Evolutionary conservation across 2,888 invertebrate genomes (phyloP).

Genomic region (Brenthis ino): DNA sequence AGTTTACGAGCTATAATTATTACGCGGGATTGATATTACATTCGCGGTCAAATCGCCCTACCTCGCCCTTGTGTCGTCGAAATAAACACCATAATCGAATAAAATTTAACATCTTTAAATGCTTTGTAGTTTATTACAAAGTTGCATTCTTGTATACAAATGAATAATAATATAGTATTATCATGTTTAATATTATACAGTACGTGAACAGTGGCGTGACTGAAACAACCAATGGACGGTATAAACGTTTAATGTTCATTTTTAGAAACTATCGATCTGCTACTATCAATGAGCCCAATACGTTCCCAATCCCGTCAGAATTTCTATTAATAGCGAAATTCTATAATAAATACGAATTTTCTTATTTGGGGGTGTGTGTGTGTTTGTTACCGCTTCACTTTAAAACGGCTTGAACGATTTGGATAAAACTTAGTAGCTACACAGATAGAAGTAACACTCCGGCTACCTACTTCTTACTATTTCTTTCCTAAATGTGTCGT

Average conservation of each 20-base stretch:
- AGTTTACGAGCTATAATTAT: constrained; percentile 6
- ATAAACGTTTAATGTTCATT: constrained; percentile 10
- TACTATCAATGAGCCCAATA: too few species aligned
- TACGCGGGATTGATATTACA: constrained; percentile 7
- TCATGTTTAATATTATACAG: background rate
- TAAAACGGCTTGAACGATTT: too few species aligned
- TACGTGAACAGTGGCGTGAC: constrained; percentile 14
- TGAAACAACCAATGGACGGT: constrained; percentile 16
- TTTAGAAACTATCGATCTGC: background rate
- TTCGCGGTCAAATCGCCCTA: background rate
- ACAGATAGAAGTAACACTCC: too few species aligned
- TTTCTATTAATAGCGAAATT: too few species aligned
- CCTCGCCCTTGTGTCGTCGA: background rate
- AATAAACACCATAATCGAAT: constrained; percentile 8
- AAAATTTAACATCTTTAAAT: background rate
- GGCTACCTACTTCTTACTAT: too few species aligned
- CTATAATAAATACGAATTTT: too few species aligned
- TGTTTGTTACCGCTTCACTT: too few species aligned
- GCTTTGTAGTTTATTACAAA: background rate
- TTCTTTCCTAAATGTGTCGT: too few species aligned
- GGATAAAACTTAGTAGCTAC: too few species aligned
- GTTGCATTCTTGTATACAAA: background rate
- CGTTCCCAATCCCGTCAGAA: too few species aligned
- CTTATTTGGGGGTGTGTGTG: too few species aligned
- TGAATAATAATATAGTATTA: constrained; percentile 8